A percentile compares a stretch with the other conserved stretches of the same genome.
Conservation (phyloP, 1,140 invertebrate species). For the Aphidius gifuensis region DNA sequence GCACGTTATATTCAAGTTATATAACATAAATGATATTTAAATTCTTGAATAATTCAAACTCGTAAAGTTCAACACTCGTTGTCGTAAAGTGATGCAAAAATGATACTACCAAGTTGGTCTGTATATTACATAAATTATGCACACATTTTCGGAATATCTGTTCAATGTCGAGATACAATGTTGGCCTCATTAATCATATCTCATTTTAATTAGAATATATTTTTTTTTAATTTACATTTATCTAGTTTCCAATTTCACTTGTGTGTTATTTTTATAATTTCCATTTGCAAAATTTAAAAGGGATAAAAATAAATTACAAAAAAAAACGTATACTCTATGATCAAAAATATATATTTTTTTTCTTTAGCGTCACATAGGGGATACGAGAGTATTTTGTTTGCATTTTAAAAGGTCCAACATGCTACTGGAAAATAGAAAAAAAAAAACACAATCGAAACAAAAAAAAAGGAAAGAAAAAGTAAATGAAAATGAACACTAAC, state of each 20-base stretch:
- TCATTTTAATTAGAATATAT: too few species aligned
- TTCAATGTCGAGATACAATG: background rate
- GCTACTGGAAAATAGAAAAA: background rate
- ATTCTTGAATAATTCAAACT: conserved; percentile 27
- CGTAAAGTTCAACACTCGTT: conserved; percentile 23
- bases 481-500: conserved; percentile 13
- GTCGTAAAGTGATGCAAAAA: conserved; percentile 18
- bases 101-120: conserved; percentile 3
- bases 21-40: too few species aligned
- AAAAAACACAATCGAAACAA: background rate
- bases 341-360: background rate
- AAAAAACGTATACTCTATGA: too few species aligned
- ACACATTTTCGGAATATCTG: conserved; percentile 2
- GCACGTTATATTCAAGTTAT: too few species aligned
- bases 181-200: background rate
- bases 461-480: background rate
- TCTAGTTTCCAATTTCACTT: background rate
- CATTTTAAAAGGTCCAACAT: conserved; percentile 22
- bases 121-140: conserved; percentile 27
- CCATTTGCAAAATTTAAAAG: too few species aligned
- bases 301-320: too few species aligned
- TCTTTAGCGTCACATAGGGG: background rate
- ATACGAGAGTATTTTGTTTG: conserved; percentile 21
- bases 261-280: background rate
- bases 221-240: conserved; percentile 1